These are phyloP conservation scores for Crepidodera aurea DNA, from an alignment of 2,888 invertebrate species.

Conservation along the genomic window DNA sequence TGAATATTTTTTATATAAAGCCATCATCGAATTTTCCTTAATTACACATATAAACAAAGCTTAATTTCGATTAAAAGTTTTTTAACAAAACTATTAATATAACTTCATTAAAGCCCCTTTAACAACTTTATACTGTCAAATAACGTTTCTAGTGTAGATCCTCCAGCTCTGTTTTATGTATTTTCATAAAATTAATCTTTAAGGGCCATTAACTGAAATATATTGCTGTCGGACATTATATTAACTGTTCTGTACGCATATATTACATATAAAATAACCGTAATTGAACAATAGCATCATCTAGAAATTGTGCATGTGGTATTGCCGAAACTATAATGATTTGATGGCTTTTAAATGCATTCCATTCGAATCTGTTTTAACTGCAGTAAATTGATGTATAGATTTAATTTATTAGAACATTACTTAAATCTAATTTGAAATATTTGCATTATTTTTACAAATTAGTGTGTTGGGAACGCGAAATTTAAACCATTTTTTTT, in stretches of 20 bases:
- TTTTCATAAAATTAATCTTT: constrained; percentile 20
- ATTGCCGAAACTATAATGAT: constrained; percentile 5
- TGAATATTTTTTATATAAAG: no score
- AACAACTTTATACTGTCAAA: neutral
- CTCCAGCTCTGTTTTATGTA: constrained; percentile 6
- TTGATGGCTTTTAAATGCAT: constrained; percentile 1
- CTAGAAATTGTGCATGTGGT: constrained; percentile 10
- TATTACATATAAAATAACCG: constrained; percentile 5
- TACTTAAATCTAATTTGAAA: no score
- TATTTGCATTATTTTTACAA: no score
- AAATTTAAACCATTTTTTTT: no score
- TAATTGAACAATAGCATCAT: constrained; percentile 16
- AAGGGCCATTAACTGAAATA: constrained; percentile 10
- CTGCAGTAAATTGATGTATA: neutral
- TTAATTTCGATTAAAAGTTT: no score
- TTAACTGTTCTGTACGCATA: constrained; percentile 18
- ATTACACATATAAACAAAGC: no score
- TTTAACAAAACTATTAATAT: no score
- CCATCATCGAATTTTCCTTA: no score
- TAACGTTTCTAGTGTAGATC: neutral
- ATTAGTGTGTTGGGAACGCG: no score
- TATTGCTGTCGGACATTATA: constrained; percentile 14
- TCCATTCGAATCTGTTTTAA: neutral
- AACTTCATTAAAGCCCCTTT: neutral
- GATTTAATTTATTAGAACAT: no score